Evolutionary conservation across 1,140 invertebrate genomes (phyloP).

Genomic region (Ganaspis sp.): DNA sequence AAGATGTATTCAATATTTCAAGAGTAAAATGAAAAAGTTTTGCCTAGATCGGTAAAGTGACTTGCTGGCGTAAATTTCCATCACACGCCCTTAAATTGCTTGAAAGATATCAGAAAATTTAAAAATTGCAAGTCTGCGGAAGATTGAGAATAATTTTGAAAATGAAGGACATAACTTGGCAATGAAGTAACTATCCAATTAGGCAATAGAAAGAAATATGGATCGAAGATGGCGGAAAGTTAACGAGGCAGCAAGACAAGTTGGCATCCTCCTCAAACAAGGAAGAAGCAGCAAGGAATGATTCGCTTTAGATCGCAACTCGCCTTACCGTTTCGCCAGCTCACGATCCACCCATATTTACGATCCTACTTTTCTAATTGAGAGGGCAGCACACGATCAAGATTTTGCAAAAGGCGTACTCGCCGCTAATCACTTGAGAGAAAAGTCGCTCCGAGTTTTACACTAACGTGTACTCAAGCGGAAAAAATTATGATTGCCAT

Average conservation of each 20-base stretch:
- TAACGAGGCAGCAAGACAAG: slow-evolving; percentile 8
- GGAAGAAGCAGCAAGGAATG: background rate
- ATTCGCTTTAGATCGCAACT: background rate
- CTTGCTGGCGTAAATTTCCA: too few relatives aligned
- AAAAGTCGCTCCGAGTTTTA: background rate
- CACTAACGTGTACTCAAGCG: too few relatives aligned
- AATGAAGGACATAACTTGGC: too few relatives aligned
- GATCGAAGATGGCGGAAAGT: slow-evolving; percentile 1
- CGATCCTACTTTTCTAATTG: slow-evolving; percentile 9
- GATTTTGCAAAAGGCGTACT: background rate
- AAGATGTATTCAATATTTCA: too few relatives aligned
- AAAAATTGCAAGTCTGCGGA: too few relatives aligned
- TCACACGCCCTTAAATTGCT: too few relatives aligned
- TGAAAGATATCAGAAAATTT: too few relatives aligned
- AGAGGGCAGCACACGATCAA: slow-evolving; percentile 10
- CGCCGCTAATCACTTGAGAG: slow-evolving; percentile 1
- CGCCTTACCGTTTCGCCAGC: background rate
- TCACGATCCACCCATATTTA: slow-evolving; percentile 9
- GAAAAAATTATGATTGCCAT: too few relatives aligned
- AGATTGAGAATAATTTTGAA: too few relatives aligned
- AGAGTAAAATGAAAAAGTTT: too few relatives aligned
- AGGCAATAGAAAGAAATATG: background rate
- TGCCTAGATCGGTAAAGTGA: too few relatives aligned
- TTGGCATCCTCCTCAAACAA: background rate
- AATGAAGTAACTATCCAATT: background rate